These are phyloP conservation scores for Sminthurides aquaticus DNA, from an alignment of 2,888 invertebrate genomes.

Conservation along the genomic window DNA sequence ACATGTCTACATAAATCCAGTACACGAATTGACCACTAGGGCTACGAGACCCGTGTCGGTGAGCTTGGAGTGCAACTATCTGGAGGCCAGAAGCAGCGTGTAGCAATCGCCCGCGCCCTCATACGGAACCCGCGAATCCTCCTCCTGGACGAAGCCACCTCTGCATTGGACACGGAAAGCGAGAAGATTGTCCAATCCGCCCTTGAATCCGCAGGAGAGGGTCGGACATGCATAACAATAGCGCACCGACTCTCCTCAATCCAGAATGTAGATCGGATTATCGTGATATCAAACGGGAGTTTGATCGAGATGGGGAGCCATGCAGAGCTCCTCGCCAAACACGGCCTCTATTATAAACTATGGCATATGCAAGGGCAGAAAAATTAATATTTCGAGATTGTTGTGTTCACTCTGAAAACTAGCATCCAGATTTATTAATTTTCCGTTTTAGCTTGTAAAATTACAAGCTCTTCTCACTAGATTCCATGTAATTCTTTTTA, in stretches of 20 bases:
- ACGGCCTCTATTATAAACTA: conserved; percentile 60
- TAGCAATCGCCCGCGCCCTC: conserved; percentile 58
- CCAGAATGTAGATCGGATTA: conserved; percentile 73
- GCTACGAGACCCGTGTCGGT: conserved; percentile 67
- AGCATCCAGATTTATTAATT: too few species aligned
- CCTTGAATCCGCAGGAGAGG: conserved; percentile 68
- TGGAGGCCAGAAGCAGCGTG: conserved; percentile 81
- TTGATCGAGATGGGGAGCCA: conserved; percentile 74
- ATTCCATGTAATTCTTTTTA: not conserved
- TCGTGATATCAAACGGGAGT: conserved; percentile 67
- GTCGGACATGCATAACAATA: conserved; percentile 73
- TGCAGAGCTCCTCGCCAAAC: conserved; percentile 59
- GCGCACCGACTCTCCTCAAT: conserved; percentile 80
- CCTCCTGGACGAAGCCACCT: conserved; percentile 53
- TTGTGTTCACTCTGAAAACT: too few species aligned
- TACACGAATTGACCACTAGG: not conserved
- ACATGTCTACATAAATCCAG: not conserved
- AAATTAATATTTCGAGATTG: not conserved
- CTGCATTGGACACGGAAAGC: conserved; percentile 48
- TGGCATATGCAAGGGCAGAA: conserved; percentile 54
- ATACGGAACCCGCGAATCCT: conserved; percentile 47
- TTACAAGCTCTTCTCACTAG: not conserved
- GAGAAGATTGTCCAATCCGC: conserved; percentile 77
- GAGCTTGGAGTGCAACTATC: conserved; percentile 57
- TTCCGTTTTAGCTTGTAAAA: too few species aligned